These are phyloP conservation scores for Tetramorium parvispinum DNA, from an alignment of 1,140 invertebrate genomes.

Conservation along the genomic window DNA sequence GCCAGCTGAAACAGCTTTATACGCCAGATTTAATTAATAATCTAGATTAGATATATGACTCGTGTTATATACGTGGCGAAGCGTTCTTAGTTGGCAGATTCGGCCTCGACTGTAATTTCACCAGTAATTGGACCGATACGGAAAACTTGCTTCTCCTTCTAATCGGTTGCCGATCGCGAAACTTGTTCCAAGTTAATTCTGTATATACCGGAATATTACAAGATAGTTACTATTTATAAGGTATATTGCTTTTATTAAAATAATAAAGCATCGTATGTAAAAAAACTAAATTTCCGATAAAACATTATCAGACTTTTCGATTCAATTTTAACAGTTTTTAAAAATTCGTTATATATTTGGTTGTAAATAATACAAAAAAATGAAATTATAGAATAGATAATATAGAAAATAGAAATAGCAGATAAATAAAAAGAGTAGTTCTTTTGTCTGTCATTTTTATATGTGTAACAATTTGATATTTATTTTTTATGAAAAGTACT, in stretches of 20 bases:
- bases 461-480: neutral
- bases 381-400: no score
- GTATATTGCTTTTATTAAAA: neutral
- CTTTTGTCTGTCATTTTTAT: neutral
- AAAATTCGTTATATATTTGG: neutral
- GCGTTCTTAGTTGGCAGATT: slow-evolving; percentile 80
- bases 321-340: neutral
- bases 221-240: neutral
- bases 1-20: slow-evolving; percentile 79
- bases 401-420: neutral
- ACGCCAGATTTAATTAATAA: slow-evolving; percentile 82
- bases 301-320: neutral
- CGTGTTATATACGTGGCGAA: slow-evolving; percentile 47
- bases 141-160: slow-evolving; percentile 77
- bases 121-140: slow-evolving; percentile 79
- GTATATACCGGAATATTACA: neutral
- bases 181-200: slow-evolving; percentile 48
- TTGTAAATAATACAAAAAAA: neutral
- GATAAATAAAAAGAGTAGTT: neutral
- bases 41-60: slow-evolving; percentile 79
- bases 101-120: slow-evolving; percentile 63
- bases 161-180: slow-evolving; percentile 70
- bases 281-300: neutral
- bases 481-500: neutral
- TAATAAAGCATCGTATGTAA: neutral